These are phyloP conservation scores for Leucophora obtusa DNA, from an alignment of 2,888 invertebrate species.

Conservation along the genomic window DNA sequence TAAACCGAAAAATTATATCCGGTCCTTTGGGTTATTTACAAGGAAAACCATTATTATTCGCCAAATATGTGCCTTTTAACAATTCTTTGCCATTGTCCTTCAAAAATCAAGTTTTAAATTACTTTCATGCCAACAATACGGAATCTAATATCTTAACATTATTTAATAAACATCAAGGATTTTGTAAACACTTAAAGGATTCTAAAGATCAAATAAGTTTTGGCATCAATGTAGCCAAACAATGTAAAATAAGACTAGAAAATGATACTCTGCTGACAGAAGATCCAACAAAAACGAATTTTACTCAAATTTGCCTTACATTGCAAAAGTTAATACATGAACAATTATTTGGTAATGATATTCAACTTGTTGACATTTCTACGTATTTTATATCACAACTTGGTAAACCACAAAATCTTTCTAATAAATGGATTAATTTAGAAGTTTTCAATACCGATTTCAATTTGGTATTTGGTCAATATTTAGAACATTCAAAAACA, in stretches of 20 bases:
- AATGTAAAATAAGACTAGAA: slow-evolving; percentile 70
- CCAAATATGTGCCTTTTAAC: slow-evolving; percentile 67
- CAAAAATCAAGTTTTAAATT: slow-evolving; percentile 67
- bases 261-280: slow-evolving; percentile 55
- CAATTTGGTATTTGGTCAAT: slow-evolving; percentile 68
- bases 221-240: slow-evolving; percentile 71
- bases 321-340: slow-evolving; percentile 70
- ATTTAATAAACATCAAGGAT: slow-evolving; percentile 58
- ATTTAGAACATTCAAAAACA: slow-evolving; percentile 67
- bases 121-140: slow-evolving; percentile 68
- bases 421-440: slow-evolving; percentile 72
- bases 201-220: slow-evolving; percentile 68
- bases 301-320: slow-evolving; percentile 71
- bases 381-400: slow-evolving; percentile 71
- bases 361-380: slow-evolving; percentile 63
- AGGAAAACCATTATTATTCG: slow-evolving; percentile 72
- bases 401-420: slow-evolving; percentile 72
- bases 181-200: slow-evolving; percentile 46
- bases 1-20: slow-evolving; percentile 61
- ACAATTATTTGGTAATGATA: slow-evolving; percentile 61
- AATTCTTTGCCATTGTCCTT: slow-evolving; percentile 62
- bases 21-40: slow-evolving; percentile 75
- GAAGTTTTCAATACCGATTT: slow-evolving; percentile 66
- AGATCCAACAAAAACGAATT: slow-evolving; percentile 68
- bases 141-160: slow-evolving; percentile 63